These are phyloP conservation scores for Amazona ochrocephala DNA, from an alignment of 2,797 vertebrate genomes.

Conservation along the genomic window DNA sequence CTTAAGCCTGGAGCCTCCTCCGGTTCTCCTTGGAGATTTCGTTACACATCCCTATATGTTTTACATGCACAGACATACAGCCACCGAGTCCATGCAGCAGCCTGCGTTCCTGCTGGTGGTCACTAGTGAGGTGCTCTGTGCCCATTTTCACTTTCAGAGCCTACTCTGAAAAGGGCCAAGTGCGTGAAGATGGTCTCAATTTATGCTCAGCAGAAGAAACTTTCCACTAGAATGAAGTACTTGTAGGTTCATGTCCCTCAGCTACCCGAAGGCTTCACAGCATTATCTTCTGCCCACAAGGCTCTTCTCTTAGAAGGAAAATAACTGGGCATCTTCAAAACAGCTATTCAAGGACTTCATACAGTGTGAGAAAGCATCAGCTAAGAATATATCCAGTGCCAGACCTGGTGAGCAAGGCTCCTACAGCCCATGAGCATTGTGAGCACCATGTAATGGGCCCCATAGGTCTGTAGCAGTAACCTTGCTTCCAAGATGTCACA, in stretches of 20 bases:
- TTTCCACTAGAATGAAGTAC: neutral
- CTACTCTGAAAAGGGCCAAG: accelerated
- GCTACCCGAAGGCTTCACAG: neutral
- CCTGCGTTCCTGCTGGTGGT: neutral
- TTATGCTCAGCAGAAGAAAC: neutral
- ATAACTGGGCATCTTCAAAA: neutral
- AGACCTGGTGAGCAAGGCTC: neutral
- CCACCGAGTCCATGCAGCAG: neutral
- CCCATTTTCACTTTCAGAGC: neutral
- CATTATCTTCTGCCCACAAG: neutral
- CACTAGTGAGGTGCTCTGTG: neutral
- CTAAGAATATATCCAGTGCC: neutral
- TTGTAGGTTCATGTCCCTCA: neutral
- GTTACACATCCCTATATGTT: neutral
- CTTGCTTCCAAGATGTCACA: neutral
- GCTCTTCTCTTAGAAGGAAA: neutral
- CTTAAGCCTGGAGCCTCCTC: neutral
- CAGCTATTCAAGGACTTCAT: neutral
- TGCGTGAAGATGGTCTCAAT: neutral
- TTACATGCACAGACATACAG: neutral
- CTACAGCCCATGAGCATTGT: neutral
- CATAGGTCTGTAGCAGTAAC: neutral
- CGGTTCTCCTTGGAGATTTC: neutral
- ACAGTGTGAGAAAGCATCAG: neutral
- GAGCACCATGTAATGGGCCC: neutral